A percentile compares a stretch with the other conserved stretches of the same genome.
Evolutionary conservation across 2,113 vertebrate genomes (phyloP).

Genomic region (Promerops cafer): DNA sequence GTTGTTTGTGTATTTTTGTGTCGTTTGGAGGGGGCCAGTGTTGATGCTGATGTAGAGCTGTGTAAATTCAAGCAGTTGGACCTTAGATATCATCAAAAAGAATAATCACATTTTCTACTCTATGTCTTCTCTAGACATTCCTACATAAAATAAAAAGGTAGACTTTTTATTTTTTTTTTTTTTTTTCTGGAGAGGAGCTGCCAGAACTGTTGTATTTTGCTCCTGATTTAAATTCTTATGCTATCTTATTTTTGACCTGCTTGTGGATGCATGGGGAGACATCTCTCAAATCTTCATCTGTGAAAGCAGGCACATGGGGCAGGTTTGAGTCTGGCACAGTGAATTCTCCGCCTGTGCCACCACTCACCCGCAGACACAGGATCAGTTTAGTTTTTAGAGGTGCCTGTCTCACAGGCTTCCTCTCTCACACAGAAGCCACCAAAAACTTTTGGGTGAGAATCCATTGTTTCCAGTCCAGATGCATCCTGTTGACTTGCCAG

Average conservation of each 20-base stretch:
- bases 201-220: background rate
- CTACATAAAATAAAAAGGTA: background rate
- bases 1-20: background rate
- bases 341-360: background rate
- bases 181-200: background rate
- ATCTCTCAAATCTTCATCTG: background rate
- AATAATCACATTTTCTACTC: background rate
- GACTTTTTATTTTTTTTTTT: background rate
- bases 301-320: background rate
- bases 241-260: background rate
- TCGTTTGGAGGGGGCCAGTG: background rate
- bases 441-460: background rate
- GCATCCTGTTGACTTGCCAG: background rate
- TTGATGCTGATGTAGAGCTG: background rate
- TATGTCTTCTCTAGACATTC: background rate
- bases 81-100: background rate
- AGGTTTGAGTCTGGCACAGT: background rate
- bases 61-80: background rate
- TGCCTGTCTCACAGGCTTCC: background rate
- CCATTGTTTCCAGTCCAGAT: background rate
- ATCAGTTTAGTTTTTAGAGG: background rate
- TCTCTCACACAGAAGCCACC: background rate
- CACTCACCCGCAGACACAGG: background rate
- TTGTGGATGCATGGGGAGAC: background rate
- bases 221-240: background rate